phyloP scores from a whole-genome alignment of 2,888 invertebrate species.

The Drosophila seclusa region DNA sequence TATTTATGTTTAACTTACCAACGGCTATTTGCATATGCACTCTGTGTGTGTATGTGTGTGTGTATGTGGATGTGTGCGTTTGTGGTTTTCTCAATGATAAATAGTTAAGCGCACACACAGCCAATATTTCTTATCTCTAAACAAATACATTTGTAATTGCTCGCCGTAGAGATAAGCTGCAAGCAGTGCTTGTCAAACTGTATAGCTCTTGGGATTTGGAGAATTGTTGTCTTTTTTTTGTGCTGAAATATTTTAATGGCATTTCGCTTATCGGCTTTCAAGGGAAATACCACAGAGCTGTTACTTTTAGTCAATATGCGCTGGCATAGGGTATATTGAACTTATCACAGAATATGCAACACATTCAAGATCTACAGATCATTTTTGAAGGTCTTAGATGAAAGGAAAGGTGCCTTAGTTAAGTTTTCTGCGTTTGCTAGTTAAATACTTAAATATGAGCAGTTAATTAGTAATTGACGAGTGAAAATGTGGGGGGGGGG shows the following conservation, averaged over 20 bases:
- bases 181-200: slow-evolving; percentile 19
- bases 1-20: slow-evolving; percentile 27
- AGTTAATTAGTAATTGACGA: neutral
- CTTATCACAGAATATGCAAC: neutral
- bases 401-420: rapidly evolving
- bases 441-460: neutral
- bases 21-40: slow-evolving; percentile 46
- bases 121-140: slow-evolving; percentile 24
- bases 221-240: neutral
- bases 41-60: neutral
- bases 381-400: neutral
- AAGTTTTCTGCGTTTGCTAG: neutral
- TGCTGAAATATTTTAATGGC: slow-evolving; percentile 1
- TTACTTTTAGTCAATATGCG: slow-evolving; percentile 1
- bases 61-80: neutral
- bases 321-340: neutral
- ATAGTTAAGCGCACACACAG: neutral
- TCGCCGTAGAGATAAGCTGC: slow-evolving; percentile 15
- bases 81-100: slow-evolving; percentile 28
- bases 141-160: slow-evolving; percentile 34
- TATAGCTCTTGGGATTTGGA: neutral
- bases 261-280: slow-evolving; percentile 22
- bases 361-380: neutral
- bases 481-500: too few species aligned
- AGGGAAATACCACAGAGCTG: slow-evolving; percentile 30